Evolutionary conservation across 2,888 invertebrate species (phyloP), one percentile per base, ranked within the genome.

Genomic region (Acanthosoma haemorrhoidale): DNA sequence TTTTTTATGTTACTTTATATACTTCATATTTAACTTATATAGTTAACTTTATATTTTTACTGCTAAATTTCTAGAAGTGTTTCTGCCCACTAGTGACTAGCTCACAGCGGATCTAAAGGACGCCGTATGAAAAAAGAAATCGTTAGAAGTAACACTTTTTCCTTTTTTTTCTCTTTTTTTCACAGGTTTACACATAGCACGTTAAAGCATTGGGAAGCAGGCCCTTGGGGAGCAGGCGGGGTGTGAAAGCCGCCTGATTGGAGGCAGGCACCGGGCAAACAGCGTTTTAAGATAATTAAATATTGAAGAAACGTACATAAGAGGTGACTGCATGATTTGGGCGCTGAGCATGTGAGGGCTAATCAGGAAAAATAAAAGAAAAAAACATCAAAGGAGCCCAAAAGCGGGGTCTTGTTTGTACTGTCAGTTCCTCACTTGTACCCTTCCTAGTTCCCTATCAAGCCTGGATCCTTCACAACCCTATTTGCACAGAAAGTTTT

Each of bases 261-360:
- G 63, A 38, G 63, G 38, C 63, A 13, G 15, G 36, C 38, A 15
- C 16, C 36, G 21, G 63, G 34, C 63, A 63, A 63, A 63, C 38
- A 63, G n/a, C 38, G 21, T n/a, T 38, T 25, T 21, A 38, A 63
- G 63, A 32, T 63, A 63, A 63, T 63, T 63, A 63, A 63, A 63
- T 63, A 63, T 63, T 63, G 63, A 63, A 63, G 63, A 39, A 63
- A 36, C 39, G 36, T 13, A 63, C 63, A 63, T 63, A 63, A 63
- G 63, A 38, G 63, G 38, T 29, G 36, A 63, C 34, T 21, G 8
- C 38, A 63, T 63, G 63, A 63, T 63, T 63, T 21, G 31, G 43
- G 18, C 18, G 43, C 16, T 43, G 43, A 43, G 21, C 43, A 43
- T 43, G 43, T 43, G 43, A 43, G 43, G 43, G 43, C 11, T 43